phyloP scores from a whole-genome alignment of 2,888 invertebrate species.

The Arge pagana region DNA sequence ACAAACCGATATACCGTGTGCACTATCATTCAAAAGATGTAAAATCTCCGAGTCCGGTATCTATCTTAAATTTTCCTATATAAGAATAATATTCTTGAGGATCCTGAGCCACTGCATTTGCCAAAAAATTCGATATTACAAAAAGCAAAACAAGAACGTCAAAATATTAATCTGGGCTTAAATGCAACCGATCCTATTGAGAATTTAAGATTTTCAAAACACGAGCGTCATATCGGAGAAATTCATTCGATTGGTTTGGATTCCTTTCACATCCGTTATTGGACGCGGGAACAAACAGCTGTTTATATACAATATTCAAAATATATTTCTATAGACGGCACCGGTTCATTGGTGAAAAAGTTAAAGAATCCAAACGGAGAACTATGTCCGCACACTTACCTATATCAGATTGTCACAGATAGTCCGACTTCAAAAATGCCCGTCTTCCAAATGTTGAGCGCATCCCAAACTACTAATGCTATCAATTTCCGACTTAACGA shows the following conservation, averaged over 20 bases:
- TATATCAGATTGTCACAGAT: slow-evolving; percentile 3
- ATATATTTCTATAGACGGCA: slow-evolving; percentile 7
- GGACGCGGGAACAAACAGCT: slow-evolving; percentile 28
- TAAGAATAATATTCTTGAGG: too few relatives aligned
- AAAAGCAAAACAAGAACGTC: too few relatives aligned
- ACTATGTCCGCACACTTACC: slow-evolving; percentile 5
- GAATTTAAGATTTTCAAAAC: slow-evolving; percentile 22
- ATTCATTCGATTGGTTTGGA: slow-evolving; percentile 24
- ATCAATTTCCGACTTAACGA: slow-evolving; percentile 9
- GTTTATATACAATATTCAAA: slow-evolving; percentile 12
- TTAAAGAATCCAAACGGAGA: slow-evolving; percentile 8
- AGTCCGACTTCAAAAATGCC: slow-evolving; percentile 6
- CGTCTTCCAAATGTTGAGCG: slow-evolving; percentile 12
- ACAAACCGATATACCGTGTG: too few relatives aligned
- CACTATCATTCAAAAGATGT: too few relatives aligned
- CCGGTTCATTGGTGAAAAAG: slow-evolving; percentile 7
- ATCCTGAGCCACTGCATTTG: slow-evolving; percentile 22
- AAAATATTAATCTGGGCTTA: too few relatives aligned
- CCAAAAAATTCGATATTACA: slow-evolving; percentile 12
- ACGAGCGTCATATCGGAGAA: slow-evolving; percentile 7
- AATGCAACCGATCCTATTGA: slow-evolving; percentile 15
- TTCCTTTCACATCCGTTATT: slow-evolving; percentile 26
- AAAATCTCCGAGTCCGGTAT: too few relatives aligned
- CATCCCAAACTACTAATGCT: slow-evolving; percentile 19
- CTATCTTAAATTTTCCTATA: too few relatives aligned